A percentile compares a stretch with the other conserved stretches of the same genome.
These are phyloP conservation scores for Nomada ferruginata DNA, from an alignment of 2,888 invertebrate species.

Conservation along the genomic window DNA sequence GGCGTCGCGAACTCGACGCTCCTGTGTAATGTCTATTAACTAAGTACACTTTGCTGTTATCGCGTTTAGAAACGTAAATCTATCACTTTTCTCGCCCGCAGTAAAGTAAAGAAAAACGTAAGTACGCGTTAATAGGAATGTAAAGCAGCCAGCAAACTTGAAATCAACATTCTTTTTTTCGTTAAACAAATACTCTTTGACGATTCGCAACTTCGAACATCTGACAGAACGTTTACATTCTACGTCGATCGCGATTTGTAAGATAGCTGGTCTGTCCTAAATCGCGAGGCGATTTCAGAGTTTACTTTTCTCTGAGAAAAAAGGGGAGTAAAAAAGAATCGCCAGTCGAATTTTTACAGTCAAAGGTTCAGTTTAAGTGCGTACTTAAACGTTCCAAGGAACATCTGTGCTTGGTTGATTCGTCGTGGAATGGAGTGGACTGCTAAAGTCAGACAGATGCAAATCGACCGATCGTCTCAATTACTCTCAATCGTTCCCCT, in stretches of 20 bases:
- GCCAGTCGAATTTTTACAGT: slow-evolving; percentile 53
- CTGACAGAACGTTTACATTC: no score
- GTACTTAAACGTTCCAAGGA: slow-evolving; percentile 36
- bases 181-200: no score
- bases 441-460: slow-evolving; percentile 46
- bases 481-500: slow-evolving; percentile 54
- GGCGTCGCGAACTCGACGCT: no score
- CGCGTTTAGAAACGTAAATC: no score
- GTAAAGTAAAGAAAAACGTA: no score
- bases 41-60: no score
- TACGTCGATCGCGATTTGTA: not conserved
- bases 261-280: not conserved
- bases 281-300: not conserved
- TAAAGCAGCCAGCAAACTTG: no score
- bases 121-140: no score
- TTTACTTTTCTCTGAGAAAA: slow-evolving; percentile 1
- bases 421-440: slow-evolving; percentile 44
- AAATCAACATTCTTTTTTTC: no score
- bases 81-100: no score
- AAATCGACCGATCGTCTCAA: slow-evolving; percentile 61
- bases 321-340: slow-evolving; percentile 7
- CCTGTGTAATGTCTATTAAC: no score
- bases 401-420: slow-evolving; percentile 38
- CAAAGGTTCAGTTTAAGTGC: slow-evolving; percentile 46
- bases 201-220: not conserved